A percentile compares a stretch with the other conserved stretches of the same genome.
Conservation (phyloP, 2,888 invertebrate genomes). For the Leptodirus hochenwartii region DNA sequence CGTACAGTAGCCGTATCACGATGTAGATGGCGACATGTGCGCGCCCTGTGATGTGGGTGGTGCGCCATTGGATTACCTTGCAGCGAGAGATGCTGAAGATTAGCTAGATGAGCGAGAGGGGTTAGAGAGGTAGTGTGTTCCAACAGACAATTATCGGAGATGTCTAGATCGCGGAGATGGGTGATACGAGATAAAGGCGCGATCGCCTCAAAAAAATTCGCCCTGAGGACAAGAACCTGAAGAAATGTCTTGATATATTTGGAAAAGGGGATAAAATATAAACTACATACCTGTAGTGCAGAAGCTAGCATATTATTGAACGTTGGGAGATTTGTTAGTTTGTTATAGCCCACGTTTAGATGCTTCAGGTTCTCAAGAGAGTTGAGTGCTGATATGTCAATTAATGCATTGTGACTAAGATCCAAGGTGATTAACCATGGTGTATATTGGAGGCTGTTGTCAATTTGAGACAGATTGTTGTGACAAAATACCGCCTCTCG, state of each 20-base stretch:
- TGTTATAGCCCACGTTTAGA: constrained; percentile 45
- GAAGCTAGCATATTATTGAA: constrained; percentile 36
- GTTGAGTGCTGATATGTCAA: constrained; percentile 33
- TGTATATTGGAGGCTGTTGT: constrained; percentile 36
- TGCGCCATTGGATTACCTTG: constrained; percentile 43
- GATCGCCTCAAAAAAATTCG: constrained; percentile 45
- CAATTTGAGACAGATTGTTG: constrained; percentile 34
- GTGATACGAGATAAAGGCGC: too few species aligned
- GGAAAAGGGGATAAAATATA: neutral
- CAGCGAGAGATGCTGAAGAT: constrained; percentile 35
- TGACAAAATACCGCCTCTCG: constrained; percentile 37
- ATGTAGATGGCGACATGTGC: constrained; percentile 35
- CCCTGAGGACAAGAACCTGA: constrained; percentile 36
- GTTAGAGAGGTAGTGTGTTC: constrained; percentile 30
- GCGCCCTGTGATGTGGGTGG: constrained; percentile 37
- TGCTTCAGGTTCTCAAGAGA: constrained; percentile 41
- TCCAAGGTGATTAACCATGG: constrained; percentile 43
- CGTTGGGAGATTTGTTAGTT: constrained; percentile 33
- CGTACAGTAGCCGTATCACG: constrained; percentile 29
- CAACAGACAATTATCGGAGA: too few species aligned
- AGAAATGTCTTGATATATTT: constrained; percentile 16
- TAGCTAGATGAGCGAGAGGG: constrained; percentile 33
- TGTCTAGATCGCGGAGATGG: too few species aligned
- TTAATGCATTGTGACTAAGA: constrained; percentile 43
- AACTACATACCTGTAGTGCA: constrained; percentile 22